These are phyloP conservation scores for Plagiodera versicolora DNA, from an alignment of 2,888 invertebrate genomes.

Conservation along the genomic window DNA sequence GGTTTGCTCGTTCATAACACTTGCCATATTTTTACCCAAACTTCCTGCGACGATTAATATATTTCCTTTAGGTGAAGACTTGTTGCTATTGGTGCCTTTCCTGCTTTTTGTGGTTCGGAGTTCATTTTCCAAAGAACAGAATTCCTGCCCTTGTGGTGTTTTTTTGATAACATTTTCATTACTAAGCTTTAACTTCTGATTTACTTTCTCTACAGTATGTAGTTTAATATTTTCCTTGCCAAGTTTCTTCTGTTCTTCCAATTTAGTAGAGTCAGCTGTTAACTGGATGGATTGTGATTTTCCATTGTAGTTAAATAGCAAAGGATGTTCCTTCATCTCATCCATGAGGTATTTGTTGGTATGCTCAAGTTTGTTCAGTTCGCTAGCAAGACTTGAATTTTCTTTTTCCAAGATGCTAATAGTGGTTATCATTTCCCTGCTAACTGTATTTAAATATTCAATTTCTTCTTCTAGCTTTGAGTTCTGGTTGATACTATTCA, in stretches of 20 bases:
- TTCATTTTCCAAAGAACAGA: constrained; percentile 1
- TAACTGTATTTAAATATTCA: background rate
- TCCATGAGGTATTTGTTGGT: background rate
- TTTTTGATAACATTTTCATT: background rate
- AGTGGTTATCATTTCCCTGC: constrained; percentile 3
- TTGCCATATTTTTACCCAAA: background rate
- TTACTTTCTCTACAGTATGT: background rate
- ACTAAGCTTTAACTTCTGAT: background rate
- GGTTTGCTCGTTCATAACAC: constrained; percentile 1
- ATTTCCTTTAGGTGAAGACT: constrained; percentile 5
- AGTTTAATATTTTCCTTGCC: background rate
- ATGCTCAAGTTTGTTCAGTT: background rate
- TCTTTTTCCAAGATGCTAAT: constrained; percentile 3
- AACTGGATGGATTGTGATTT: background rate
- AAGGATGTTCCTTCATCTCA: background rate
- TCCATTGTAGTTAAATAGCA: background rate
- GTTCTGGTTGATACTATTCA: background rate
- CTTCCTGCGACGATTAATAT: background rate
- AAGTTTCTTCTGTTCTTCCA: constrained; percentile 1
- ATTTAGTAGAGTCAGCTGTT: background rate
- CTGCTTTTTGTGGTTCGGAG: background rate
- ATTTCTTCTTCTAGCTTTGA: background rate
- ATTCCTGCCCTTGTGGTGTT: background rate
- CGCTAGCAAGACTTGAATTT: constrained; percentile 4
- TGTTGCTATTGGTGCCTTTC: background rate